These are phyloP conservation scores for Heterotis niloticus DNA, from an alignment of 2,113 vertebrate genomes.

Conservation along the genomic window DNA sequence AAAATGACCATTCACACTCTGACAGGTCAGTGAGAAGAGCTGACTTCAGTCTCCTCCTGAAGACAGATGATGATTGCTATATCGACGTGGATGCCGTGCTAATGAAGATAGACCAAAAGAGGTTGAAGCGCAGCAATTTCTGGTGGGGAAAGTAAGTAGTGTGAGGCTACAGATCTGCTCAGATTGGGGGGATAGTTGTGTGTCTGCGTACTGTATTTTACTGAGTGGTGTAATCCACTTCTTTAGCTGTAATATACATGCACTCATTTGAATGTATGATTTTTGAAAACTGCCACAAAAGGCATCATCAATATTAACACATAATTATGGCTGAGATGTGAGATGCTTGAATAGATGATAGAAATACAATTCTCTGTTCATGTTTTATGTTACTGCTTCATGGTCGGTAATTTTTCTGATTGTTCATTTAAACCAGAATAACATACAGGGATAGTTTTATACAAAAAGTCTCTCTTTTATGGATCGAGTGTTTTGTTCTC, in stretches of 20 bases:
- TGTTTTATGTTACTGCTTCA: no score
- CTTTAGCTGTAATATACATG: no score
- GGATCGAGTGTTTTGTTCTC: no score
- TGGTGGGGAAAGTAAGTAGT: constrained; percentile 98
- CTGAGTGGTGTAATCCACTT: background rate
- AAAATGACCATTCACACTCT: constrained; percentile 42
- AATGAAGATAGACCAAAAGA: constrained; percentile 76
- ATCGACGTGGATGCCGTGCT: constrained; percentile 85
- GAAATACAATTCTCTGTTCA: no score
- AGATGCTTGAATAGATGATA: no score
- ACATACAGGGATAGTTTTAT: no score
- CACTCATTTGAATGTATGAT: background rate
- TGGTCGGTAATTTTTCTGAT: no score
- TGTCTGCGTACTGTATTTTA: background rate
- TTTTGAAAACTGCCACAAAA: no score
- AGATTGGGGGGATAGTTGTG: background rate
- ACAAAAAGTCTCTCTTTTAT: no score
- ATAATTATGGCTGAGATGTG: no score
- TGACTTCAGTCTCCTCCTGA: constrained; percentile 83
- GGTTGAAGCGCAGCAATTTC: constrained; percentile 74
- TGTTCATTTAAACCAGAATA: no score
- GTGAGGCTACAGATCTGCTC: background rate
- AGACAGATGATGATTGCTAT: constrained; percentile 97
- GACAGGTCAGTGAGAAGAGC: constrained; percentile 80
- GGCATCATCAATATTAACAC: no score